phyloP scores from a whole-genome alignment of 2,888 invertebrate species.

The Melanchra persicariae region DNA sequence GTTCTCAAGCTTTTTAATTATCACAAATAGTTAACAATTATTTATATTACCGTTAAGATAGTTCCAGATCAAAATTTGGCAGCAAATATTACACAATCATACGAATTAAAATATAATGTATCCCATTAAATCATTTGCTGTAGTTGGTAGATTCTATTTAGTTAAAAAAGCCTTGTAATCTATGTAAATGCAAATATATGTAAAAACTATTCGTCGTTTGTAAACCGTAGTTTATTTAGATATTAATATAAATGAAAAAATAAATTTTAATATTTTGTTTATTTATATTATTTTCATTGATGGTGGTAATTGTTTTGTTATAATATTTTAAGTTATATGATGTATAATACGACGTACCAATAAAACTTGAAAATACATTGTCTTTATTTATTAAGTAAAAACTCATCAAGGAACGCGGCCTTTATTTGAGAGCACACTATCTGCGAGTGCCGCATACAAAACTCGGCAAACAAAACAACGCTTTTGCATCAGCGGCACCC shows the following conservation, averaged over 20 bases:
- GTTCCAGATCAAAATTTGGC: conserved; percentile 56
- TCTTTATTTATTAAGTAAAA: conserved; percentile 24
- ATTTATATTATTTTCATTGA: conserved; percentile 81
- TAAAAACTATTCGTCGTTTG: conserved; percentile 81
- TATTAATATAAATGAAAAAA: conserved; percentile 75
- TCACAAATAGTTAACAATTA: conserved; percentile 55
- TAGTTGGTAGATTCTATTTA: conserved; percentile 66
- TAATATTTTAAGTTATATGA: conserved; percentile 85
- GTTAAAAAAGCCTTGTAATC: conserved; percentile 83
- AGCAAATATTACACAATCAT: conserved; percentile 57
- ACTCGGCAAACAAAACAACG: too few species aligned
- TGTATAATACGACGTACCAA: conserved; percentile 77
- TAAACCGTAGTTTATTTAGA: conserved; percentile 78
- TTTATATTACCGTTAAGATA: conserved; percentile 55
- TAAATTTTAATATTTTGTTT: conserved; percentile 82
- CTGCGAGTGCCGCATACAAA: too few species aligned
- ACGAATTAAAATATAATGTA: conserved; percentile 58
- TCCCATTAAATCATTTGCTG: conserved; percentile 67
- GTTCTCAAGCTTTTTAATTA: conserved; percentile 50
- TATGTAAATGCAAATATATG: conserved; percentile 87
- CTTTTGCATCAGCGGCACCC: too few species aligned
- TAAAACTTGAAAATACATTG: conserved; percentile 70
- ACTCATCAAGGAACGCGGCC: not conserved
- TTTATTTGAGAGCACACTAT: too few species aligned
- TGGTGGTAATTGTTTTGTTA: conserved; percentile 86